Evolutionary conservation across 1,140 invertebrate species (phyloP), one percentile per base, ranked within the genome.

Genomic region (Piezodorus guildinii): DNA sequence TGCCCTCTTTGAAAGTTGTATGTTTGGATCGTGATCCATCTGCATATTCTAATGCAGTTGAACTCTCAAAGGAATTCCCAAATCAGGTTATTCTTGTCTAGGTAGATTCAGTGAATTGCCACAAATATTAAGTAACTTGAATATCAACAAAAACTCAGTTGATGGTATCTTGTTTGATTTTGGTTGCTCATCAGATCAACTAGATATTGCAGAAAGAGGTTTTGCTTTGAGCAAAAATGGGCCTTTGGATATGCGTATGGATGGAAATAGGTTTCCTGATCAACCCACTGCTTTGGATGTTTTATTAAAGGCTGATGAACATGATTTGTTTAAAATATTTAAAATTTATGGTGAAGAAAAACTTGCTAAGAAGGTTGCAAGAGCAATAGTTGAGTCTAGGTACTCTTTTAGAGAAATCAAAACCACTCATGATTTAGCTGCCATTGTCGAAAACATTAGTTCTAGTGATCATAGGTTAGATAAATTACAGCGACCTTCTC

Each of bases 111-210:
- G 91, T 69, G 91, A 96, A 64, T 71, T 96, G 39, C 85, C 86
- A 17, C 56, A 74, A 3, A 73, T 95, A 19, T 74, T 96, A 10
- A 73, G 77, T 69, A 65, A 77, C 14, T 70, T 81, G 30, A 76
- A 80, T 39, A 73, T 93, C 12, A 71, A 71, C 39, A 77, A 77
- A 63, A 82, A 82, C 64, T 83, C 80, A 27, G 78, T 98, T 25
- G 91, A 96, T 78, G 89, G 87, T 0, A 84, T 95, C 67, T 72
- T 98, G 16, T 92, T 96, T 78, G 94, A 97, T 78, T 87, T 91
- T 74, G 94, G 95, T n/a, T 91, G 88, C 73, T 97, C 94, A 5
- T 94, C 91, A 1, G 96, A 96, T 90, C 95, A 98, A 76, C 85
- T 95, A 73, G 87, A 96, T 71, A 78, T 79, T 69, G 76, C 82